Evolutionary conservation across 2,797 vertebrate genomes (phyloP), one percentile per base, ranked within the genome.

Genomic region (Platyrinchus mystaceus): DNA sequence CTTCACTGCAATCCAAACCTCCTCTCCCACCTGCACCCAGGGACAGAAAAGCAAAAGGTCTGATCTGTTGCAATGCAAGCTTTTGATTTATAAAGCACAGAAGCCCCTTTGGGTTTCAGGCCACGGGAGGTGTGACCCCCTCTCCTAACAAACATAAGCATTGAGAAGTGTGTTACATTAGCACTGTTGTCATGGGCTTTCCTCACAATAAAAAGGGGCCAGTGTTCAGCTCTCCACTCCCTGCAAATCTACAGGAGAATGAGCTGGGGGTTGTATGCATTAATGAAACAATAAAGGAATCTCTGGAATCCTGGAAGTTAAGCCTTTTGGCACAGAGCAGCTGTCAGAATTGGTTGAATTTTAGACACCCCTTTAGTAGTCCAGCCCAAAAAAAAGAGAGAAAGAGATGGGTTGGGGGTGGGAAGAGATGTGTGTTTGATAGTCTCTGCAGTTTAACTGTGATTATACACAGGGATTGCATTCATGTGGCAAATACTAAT

Each of bases 11-110:
- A 99, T 97, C 91, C 97, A 96, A 75, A 98, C 98, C 93, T 99
- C 98, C 85, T 98, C 98, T 89, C 99, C 98, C n/a, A 99, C 98
- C 99, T 99, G 93, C 32, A 71, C 82, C 68, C 88, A 92, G 77
- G 77, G 70, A 80, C 4, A 85, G 9, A 67, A 58, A 36, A 94
- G 84, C 26, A 64, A 34, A 37, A 63, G 41, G 37, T 43, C n/a
- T 53, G 56, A 52, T 77, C 37, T 70, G 79, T 74, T 30, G n/a
- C 1, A 49, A 47, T 0, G 9, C 44, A 78, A 5, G 7, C 2
- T 59, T 69, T 74, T 26, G 32, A 49, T 24, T 68, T 46, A 14
- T 12, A 28, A 52, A 73, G 55, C 59, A n/a, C 53, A 59, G 34
- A 71, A 80, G 66, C 8, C 62, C 44, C 4, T 18, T 19, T 36